These are phyloP conservation scores for Ptychoptera contaminata DNA, from an alignment of 2,888 invertebrate species.

Conservation along the genomic window DNA sequence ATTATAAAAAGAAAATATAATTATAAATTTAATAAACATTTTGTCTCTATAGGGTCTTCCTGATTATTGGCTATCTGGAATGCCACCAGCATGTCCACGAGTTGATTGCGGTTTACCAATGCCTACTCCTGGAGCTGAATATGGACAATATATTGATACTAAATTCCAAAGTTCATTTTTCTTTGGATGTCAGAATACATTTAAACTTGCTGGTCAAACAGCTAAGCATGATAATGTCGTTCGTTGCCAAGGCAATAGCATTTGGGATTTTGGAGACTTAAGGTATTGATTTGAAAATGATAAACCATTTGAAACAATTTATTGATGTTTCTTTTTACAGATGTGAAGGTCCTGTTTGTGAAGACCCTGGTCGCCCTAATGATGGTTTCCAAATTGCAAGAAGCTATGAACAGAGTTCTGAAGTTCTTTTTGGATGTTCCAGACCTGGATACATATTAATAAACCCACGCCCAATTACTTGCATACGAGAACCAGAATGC, in stretches of 20 bases:
- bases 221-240: slow-evolving; percentile 84
- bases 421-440: slow-evolving; percentile 79
- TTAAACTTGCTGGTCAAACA: slow-evolving; percentile 84
- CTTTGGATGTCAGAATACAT: slow-evolving; percentile 92
- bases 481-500: slow-evolving; percentile 85
- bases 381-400: slow-evolving; percentile 77
- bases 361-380: slow-evolving; percentile 86
- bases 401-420: slow-evolving; percentile 78
- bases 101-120: slow-evolving; percentile 84
- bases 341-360: slow-evolving; percentile 94
- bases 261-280: slow-evolving; percentile 95
- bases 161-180: slow-evolving; percentile 87
- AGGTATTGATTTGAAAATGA: slow-evolving; percentile 11
- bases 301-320: not conserved
- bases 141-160: slow-evolving; percentile 75
- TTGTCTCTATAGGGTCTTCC: slow-evolving; percentile 47
- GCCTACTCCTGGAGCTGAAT: slow-evolving; percentile 86
- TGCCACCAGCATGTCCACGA: slow-evolving; percentile 71
- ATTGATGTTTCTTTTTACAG: slow-evolving; percentile 28
- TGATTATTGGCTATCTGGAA: slow-evolving; percentile 81
- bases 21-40: slow-evolving; percentile 12
- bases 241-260: slow-evolving; percentile 77
- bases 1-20: not conserved
- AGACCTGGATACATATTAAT: slow-evolving; percentile 86
- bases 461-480: slow-evolving; percentile 78